Evolutionary conservation across 2,113 vertebrate species (phyloP).

Genomic region (Australoheros scitulus): DNA sequence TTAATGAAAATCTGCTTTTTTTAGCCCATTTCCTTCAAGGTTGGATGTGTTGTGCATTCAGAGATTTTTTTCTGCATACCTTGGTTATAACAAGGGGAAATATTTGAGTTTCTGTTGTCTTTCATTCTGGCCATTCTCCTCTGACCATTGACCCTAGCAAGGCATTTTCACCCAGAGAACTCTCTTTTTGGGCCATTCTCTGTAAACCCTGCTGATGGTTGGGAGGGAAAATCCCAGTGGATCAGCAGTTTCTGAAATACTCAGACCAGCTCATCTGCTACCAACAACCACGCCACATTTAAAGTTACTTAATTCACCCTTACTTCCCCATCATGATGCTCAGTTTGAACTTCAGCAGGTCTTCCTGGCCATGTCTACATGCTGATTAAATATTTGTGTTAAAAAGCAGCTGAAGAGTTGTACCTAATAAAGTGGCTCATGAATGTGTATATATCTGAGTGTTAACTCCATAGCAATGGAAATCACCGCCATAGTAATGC

Average conservation of each 20-base stretch:
- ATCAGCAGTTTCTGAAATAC: background rate
- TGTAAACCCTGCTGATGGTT: background rate
- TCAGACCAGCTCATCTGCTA: background rate
- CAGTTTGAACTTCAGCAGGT: background rate
- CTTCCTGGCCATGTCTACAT: background rate
- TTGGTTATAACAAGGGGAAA: accelerated
- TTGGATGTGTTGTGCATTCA: background rate
- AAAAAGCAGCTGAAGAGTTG: background rate
- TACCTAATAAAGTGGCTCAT: background rate
- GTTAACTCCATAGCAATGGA: no score
- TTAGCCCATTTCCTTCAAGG: background rate
- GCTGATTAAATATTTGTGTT: background rate
- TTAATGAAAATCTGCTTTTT: background rate
- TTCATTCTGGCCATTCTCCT: background rate
- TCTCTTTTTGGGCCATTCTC: background rate
- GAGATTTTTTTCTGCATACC: background rate
- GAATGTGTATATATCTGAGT: no score
- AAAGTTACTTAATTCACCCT: background rate
- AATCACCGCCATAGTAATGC: no score
- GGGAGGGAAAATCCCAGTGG: background rate
- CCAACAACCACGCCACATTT: background rate
- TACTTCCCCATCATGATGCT: background rate
- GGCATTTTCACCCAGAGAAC: background rate
- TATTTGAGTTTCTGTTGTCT: background rate
- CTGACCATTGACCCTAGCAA: background rate